A percentile compares a stretch with the other conserved stretches of the same genome.
These are phyloP conservation scores for Boulengeromyrus knoepffleri DNA, from an alignment of 2,113 vertebrate genomes.

Conservation along the genomic window DNA sequence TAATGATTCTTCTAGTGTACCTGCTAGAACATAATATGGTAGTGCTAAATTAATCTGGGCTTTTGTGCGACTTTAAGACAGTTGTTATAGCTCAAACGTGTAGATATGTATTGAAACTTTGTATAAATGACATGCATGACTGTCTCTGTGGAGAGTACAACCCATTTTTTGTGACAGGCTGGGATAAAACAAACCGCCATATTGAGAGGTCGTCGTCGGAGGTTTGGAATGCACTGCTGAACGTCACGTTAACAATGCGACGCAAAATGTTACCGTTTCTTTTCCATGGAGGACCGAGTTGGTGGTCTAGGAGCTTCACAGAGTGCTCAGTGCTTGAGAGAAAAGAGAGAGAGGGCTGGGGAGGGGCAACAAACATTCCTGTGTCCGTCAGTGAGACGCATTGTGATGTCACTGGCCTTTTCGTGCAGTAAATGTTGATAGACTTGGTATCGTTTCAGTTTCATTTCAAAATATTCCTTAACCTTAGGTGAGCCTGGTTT, in stretches of 20 bases:
- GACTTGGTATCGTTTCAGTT: not conserved
- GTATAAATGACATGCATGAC: conserved; percentile 22
- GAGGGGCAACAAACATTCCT: conserved; percentile 12
- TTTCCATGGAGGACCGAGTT: not conserved
- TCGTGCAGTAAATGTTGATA: not conserved
- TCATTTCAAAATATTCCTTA: not conserved
- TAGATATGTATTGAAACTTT: conserved; percentile 20
- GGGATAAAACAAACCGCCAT: conserved; percentile 41
- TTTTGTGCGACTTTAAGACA: not conserved
- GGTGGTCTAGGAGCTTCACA: not conserved
- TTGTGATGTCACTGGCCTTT: not conserved
- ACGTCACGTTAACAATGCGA: not conserved
- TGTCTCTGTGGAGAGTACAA: conserved; percentile 9
- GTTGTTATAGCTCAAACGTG: not conserved
- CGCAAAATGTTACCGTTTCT: not conserved
- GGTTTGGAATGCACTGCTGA: conserved; percentile 1
- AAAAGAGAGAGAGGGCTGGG: not conserved
- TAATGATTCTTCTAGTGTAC: not conserved
- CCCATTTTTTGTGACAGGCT: conserved; percentile 38
- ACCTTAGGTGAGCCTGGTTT: not conserved
- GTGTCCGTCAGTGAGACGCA: conserved; percentile 2
- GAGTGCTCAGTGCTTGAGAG: not conserved
- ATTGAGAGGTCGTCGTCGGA: conserved; percentile 36
- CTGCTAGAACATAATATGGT: conserved; percentile 2
- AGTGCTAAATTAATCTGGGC: conserved; percentile 7